Percentiles rank a stretch among this genome's conserved stretches.
phyloP scores from a whole-genome alignment of 2,888 invertebrate genomes.

The Eledona agricola region DNA sequence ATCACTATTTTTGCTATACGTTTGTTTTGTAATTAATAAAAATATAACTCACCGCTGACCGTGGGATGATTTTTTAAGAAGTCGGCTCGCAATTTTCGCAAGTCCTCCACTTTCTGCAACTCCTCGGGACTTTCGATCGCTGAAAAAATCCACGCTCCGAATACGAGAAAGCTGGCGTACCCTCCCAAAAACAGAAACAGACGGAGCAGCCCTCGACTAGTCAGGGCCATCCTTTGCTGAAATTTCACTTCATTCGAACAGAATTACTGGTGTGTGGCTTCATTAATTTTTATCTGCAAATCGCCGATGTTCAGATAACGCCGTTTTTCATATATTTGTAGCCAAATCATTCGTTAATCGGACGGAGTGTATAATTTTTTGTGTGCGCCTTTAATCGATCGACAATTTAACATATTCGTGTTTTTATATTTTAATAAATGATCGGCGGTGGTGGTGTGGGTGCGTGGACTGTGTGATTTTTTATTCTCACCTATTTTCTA shows the following conservation, averaged over 20 bases:
- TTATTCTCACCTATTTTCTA: slow-evolving; percentile 29
- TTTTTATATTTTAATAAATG: no score
- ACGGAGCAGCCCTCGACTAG: slow-evolving; percentile 54
- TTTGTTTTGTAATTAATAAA: no score
- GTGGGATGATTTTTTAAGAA: slow-evolving; percentile 73
- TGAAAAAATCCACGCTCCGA: slow-evolving; percentile 82
- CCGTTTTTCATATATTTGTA: slow-evolving; percentile 2
- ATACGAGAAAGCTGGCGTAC: slow-evolving; percentile 67
- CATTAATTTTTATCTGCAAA: slow-evolving; percentile 12
- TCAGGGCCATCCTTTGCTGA: slow-evolving; percentile 48
- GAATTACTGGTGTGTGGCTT: no score
- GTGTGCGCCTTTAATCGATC: no score
- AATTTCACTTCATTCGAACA: slow-evolving; percentile 6
- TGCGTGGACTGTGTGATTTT: no score
- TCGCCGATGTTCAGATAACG: slow-evolving; percentile 5
- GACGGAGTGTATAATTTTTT: neutral
- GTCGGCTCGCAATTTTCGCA: slow-evolving; percentile 66
- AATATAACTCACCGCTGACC: slow-evolving; percentile 70
- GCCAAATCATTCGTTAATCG: slow-evolving; percentile 1
- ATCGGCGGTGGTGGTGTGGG: no score
- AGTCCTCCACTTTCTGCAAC: slow-evolving; percentile 65
- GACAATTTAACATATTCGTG: no score
- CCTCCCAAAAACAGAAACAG: slow-evolving; percentile 61
- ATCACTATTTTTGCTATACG: no score
- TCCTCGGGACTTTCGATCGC: slow-evolving; percentile 81